Evolutionary conservation across 1,140 invertebrate species (phyloP).

Genomic region (Drosophila baimaii): DNA sequence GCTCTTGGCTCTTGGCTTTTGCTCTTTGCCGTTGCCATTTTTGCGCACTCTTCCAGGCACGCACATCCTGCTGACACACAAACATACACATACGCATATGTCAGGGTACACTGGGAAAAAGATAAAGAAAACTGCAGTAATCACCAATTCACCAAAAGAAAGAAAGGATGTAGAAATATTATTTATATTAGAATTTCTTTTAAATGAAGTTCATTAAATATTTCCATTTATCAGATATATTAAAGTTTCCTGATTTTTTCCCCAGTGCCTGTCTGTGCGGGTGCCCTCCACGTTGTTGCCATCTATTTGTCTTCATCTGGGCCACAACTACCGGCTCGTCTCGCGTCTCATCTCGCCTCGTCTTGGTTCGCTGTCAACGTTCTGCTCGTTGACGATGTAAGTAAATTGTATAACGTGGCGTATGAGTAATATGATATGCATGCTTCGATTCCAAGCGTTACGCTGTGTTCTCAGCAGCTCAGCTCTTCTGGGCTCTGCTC

Average conservation of each 20-base stretch:
- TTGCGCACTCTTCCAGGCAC: constrained; percentile 52
- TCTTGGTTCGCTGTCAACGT: constrained; percentile 54
- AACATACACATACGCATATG: constrained; percentile 18
- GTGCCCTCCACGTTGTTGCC: constrained; percentile 42
- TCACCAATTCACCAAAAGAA: too few relatives aligned
- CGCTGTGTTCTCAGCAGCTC: constrained; percentile 17
- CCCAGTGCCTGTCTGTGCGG: constrained; percentile 2
- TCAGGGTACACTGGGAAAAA: background rate
- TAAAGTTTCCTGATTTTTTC: background rate
- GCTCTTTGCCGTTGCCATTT: constrained; percentile 49
- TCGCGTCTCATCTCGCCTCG: constrained; percentile 21
- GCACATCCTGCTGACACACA: constrained; percentile 39
- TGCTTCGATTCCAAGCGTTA: constrained; percentile 70
- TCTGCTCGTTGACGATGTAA: constrained; percentile 75
- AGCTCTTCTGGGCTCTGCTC: too few relatives aligned
- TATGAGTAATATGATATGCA: constrained; percentile 82
- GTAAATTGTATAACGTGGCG: constrained; percentile 82
- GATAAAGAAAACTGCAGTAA: background rate
- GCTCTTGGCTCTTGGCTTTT: constrained; percentile 53
- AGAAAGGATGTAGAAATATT: too few relatives aligned
- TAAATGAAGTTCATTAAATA: too few relatives aligned
- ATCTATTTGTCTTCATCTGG: constrained; percentile 72
- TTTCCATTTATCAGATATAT: too few relatives aligned
- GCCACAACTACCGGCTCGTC: constrained; percentile 33
- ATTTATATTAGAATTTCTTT: too few relatives aligned